Evolutionary conservation across 2,113 vertebrate genomes (phyloP).

Genomic region (Peucedramus taeniatus): DNA sequence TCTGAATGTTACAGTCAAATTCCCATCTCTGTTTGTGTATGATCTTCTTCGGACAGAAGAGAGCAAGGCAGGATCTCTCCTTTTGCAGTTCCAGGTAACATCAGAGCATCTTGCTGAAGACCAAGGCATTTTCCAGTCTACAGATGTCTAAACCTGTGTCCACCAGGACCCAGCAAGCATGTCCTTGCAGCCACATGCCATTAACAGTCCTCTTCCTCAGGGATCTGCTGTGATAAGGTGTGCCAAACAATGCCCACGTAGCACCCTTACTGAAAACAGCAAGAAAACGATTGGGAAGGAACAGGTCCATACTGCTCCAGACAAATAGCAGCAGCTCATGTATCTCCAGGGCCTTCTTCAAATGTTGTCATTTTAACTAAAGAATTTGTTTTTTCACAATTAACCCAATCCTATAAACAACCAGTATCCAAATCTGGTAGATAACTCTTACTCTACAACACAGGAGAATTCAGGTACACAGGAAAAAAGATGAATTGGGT

Average conservation of each 20-base stretch:
- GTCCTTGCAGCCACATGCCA: background rate
- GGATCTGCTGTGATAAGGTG: background rate
- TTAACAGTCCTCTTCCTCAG: background rate
- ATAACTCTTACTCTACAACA: background rate
- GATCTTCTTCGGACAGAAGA: background rate
- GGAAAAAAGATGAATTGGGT: background rate
- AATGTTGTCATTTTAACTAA: background rate
- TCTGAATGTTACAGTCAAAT: background rate
- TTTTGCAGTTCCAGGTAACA: background rate
- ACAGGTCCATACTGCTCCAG: background rate
- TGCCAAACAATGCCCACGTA: background rate
- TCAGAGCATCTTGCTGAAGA: background rate
- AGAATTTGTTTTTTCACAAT: background rate
- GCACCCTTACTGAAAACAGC: background rate
- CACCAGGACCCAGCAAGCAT: background rate
- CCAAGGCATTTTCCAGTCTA: background rate
- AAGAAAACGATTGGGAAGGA: background rate
- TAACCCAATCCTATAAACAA: background rate
- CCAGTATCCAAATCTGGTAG: background rate
- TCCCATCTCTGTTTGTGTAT: background rate
- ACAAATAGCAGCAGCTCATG: background rate
- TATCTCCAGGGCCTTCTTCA: background rate
- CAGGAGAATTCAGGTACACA: background rate
- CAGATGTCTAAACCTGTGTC: rapidly evolving
- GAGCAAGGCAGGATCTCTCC: background rate